Base-by-base conservation (phyloP, 1,140 invertebrate species). In the Drosophila varians region DNA sequence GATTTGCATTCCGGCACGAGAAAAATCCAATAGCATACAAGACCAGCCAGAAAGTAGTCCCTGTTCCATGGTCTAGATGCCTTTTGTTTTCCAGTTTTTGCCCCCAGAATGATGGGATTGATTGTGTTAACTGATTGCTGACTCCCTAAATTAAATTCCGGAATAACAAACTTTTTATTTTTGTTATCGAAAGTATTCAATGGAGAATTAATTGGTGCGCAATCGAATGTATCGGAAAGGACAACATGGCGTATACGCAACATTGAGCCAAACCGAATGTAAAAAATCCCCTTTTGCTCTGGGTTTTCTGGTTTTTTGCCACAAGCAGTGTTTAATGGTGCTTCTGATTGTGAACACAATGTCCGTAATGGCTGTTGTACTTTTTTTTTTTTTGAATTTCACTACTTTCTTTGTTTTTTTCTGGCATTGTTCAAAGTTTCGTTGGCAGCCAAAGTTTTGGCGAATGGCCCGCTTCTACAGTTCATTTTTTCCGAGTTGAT, bases 1-100 rank as follows among this genome's bases (percentile, higher is more conserved):
- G 58, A 86, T 86, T 86, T 70, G 61, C 68, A 77, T 87, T 53
- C 47, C 46, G 25, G 23, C 62, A 46, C n/a, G 18, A 2, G n/a
- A 23, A 11, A 3, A 12, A 23, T 21, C 21, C 4, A 16, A 49
- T 31, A 46, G 26, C 28, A 21, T 8, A 16, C 18, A 31, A 7
- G 6, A 31, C 28, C 14, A 11, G 11, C 6, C 42, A 21, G 4
- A 1, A 11, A 65, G 26, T 14, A 43, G 26, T 36, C 12, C 28
- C 47, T 40, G 46, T 6, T 7, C 25, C 7, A n/a, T 5, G 11
- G 79, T 73, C 79, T 80, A 72, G 76, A 79, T 80, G 51, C 38
- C 21, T 31, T 18, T 31, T 23, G 12, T 36, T 21, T 38, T 23
- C 19, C 16, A 47, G 9, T 9, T 34, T 40, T 12, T 48, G 11